A percentile compares a stretch with the other conserved stretches of the same genome.
Evolutionary conservation across 2,113 vertebrate species (phyloP).

Genomic region (Prinia subflava): DNA sequence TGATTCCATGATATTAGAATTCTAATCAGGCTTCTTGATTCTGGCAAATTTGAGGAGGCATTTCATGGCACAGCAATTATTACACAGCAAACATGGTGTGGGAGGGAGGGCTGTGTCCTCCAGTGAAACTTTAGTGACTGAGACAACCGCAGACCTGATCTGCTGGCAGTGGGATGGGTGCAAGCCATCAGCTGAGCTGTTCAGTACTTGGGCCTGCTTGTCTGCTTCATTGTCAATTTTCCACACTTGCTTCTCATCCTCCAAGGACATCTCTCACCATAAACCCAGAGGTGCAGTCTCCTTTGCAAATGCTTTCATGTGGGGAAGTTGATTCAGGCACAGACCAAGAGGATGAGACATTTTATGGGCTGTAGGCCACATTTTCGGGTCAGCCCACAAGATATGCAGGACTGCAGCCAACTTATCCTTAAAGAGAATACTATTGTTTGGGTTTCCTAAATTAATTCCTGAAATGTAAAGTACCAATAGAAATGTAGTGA

Average conservation of each 20-base stretch:
- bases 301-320: slow-evolving; percentile 1
- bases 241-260: not conserved
- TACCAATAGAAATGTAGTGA: not conserved
- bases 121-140: not conserved
- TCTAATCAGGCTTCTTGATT: not conserved
- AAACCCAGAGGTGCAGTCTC: not conserved
- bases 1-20: not conserved
- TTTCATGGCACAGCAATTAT: not conserved
- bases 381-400: slow-evolving; percentile 20
- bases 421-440: not conserved
- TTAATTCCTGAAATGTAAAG: slow-evolving; percentile 7
- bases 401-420: not conserved
- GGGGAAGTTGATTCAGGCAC: not conserved
- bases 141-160: not conserved
- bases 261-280: not conserved
- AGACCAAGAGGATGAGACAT: not conserved
- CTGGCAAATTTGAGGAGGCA: not conserved
- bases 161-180: not conserved
- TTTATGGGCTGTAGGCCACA: not conserved
- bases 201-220: not conserved
- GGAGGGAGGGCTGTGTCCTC: not conserved
- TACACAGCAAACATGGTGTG: not conserved
- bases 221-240: not conserved
- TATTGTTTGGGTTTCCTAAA: slow-evolving; percentile 1
- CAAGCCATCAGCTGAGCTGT: not conserved